Conservation (phyloP, 1,140 invertebrate genomes). For the Adelges cooleyi region DNA sequence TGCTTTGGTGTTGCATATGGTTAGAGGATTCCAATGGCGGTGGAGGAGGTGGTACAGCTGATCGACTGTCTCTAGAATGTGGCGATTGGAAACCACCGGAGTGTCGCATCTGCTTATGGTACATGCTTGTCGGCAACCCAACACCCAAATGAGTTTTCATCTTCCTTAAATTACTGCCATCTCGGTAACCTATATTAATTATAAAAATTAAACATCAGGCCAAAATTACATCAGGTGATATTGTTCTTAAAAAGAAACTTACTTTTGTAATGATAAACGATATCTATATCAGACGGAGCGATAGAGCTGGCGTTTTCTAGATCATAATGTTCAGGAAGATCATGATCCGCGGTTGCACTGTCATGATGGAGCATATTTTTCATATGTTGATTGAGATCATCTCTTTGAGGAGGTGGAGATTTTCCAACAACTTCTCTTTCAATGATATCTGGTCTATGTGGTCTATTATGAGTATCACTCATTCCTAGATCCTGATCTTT, state of each 20-base stretch:
- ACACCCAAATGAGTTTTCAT: conserved; percentile 61
- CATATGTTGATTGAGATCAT: conserved; percentile 59
- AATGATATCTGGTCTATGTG: conserved; percentile 82
- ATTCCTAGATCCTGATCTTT: conserved; percentile 59
- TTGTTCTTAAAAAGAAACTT: too few relatives aligned
- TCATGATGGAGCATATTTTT: conserved; percentile 48
- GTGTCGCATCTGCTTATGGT: conserved; percentile 63
- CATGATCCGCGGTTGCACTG: conserved; percentile 59
- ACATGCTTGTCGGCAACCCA: conserved; percentile 46
- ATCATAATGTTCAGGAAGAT: conserved; percentile 90
- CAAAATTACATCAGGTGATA: too few relatives aligned
- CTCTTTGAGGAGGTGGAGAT: conserved; percentile 54
- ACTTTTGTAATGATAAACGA: conserved; percentile 90
- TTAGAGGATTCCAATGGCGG: conserved; percentile 39
- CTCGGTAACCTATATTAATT: conserved; percentile 54
- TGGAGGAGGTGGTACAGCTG: conserved; percentile 51
- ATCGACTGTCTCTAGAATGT: conserved; percentile 37
- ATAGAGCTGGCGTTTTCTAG: conserved; percentile 94
- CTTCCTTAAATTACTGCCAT: conserved; percentile 62
- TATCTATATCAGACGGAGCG: conserved; percentile 92
- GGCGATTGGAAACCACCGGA: conserved; percentile 55
- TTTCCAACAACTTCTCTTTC: conserved; percentile 77
- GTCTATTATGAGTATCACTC: conserved; percentile 46
- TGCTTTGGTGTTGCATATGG: conserved; percentile 64
- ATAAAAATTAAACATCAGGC: too few relatives aligned